Evolutionary conservation across 2,113 vertebrate species (phyloP).

Genomic region (Cyphomyrus discorhynchus): DNA sequence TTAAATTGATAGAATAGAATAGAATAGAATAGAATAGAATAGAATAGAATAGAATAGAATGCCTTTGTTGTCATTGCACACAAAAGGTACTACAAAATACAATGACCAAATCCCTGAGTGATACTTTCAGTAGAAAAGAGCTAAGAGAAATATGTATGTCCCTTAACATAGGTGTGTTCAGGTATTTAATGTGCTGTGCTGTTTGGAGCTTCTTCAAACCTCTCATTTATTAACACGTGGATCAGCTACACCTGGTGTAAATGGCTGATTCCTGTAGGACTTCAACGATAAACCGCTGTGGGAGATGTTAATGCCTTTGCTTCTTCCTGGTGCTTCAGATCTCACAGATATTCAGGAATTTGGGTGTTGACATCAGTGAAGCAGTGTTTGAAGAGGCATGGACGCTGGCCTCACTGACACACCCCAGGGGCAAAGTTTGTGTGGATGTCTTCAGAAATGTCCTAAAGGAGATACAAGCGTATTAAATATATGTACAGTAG

Average conservation of each 20-base stretch:
- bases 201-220: background rate
- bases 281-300: background rate
- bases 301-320: background rate
- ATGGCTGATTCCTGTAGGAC: background rate
- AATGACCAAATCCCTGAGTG: background rate
- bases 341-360: conserved; percentile 64
- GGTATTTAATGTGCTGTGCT: background rate
- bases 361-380: conserved; percentile 59
- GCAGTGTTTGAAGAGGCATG: conserved; percentile 74
- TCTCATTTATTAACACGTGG: background rate
- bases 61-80: background rate
- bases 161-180: background rate
- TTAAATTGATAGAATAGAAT: background rate
- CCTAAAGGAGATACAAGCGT: conserved; percentile 59
- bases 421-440: conserved; percentile 67
- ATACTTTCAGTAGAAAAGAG: background rate
- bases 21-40: background rate
- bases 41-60: background rate
- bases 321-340: conserved; percentile 58
- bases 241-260: background rate
- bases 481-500: conserved; percentile 24
- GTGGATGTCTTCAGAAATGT: conserved; percentile 64
- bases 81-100: background rate
- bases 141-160: too few species aligned
- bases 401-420: conserved; percentile 64